Evolutionary conservation across 2,797 vertebrate genomes (phyloP), one percentile per base, ranked within the genome.

Genomic region (Sciurus carolinensis): DNA sequence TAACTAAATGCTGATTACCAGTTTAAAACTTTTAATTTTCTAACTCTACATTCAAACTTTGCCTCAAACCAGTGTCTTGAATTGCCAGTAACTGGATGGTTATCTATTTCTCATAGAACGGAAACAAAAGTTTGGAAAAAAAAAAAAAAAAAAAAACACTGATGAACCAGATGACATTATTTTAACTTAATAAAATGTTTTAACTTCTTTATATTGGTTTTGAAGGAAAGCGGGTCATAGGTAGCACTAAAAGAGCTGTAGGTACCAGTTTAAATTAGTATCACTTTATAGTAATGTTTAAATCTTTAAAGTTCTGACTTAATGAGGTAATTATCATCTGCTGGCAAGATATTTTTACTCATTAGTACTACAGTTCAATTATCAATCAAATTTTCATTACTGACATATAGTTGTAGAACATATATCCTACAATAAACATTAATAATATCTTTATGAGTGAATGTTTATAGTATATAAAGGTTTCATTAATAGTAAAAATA

Each of bases 51-150:
- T 83, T 33, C 9, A 91, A 39, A 1, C 42, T 79, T 66, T 89
- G 3, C 30, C 91, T 71, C 20, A 73, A 73, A 76, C 4, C 6
- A 30, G 7, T 47, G 24, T 75, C 82, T 71, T 71, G 5, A 84
- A 82, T 50, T 71, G 10, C 11, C 39, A 73, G 54, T 26, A 44
- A 28, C 5, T 54, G 26, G 62, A 81, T 86, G 7, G 62, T 75
- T 13, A 84, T 36, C 64, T 28, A 85, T 36, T 59, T 79, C n/a
- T 5, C 6, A 30, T 44, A 80, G 24, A 90, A 71, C 4, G 14
- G 12, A 92, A 44, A 77, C 79, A 20, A 13, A 95, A 54, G 1
- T 33, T 88, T 39, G 90, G 44, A 90, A 26, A 82, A 82, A 90
- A 95, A 28, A 0, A 90, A 95, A 28, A 0, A 82, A 90, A 26